These are phyloP conservation scores for Eulemur rufifrons DNA, from an alignment of 2,113 vertebrate genomes.

Conservation along the genomic window DNA sequence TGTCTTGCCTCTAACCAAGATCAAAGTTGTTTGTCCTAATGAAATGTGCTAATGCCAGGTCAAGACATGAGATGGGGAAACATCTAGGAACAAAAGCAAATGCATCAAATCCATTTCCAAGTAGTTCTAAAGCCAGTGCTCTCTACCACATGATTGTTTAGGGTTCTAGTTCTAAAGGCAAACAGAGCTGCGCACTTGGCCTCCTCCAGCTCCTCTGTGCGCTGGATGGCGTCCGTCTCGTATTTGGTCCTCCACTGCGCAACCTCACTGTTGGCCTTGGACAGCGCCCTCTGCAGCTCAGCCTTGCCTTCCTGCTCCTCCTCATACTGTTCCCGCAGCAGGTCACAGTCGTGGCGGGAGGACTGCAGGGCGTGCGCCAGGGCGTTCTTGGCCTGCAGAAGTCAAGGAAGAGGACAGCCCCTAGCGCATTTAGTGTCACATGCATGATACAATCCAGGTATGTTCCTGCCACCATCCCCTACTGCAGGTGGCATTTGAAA, in stretches of 20 bases:
- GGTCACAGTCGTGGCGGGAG: constrained; percentile 87
- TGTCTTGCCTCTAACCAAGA: neutral
- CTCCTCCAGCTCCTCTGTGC: constrained; percentile 92
- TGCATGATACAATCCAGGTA: neutral
- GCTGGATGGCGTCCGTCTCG: constrained; percentile 91
- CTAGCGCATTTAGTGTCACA: neutral
- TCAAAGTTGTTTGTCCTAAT: neutral
- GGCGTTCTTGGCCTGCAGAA: constrained; percentile 86
- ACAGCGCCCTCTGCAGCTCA: constrained; percentile 87
- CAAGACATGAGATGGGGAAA: neutral
- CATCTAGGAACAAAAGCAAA: neutral
- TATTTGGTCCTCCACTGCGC: constrained; percentile 92
- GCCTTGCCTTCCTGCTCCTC: constrained; percentile 90
- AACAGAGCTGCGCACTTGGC: constrained; percentile 85
- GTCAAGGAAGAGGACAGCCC: neutral
- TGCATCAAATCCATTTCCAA: neutral
- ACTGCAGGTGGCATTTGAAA: neutral
- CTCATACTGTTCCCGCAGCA: constrained; percentile 91
- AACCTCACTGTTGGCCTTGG: constrained; percentile 88
- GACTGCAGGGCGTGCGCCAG: constrained; percentile 90
- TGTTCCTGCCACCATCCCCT: neutral
- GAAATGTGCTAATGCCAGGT: neutral
- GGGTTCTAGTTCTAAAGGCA: neutral
- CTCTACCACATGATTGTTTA: neutral
- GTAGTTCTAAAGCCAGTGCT: neutral